Percentiles rank a stretch among this genome's conserved stretches.
phyloP scores from a whole-genome alignment of 23 tunicate genomes.

The Ciona savignyi region DNA sequence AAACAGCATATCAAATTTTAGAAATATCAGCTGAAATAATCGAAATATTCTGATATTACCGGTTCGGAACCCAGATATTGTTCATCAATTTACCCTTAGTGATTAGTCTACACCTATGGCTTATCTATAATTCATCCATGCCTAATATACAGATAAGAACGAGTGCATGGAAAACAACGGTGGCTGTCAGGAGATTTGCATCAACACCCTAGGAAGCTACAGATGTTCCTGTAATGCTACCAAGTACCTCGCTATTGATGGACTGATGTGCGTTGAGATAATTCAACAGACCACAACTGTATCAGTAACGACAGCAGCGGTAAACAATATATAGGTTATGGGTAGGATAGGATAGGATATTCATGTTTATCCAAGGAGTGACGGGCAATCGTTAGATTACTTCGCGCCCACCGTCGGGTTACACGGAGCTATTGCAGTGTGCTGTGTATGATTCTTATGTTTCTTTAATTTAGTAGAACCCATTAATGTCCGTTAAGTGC shows the following conservation, averaged over 20 bases:
- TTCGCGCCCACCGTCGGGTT: too few species aligned
- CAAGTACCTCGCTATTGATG: slow-evolving; percentile 23
- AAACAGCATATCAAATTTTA: too few species aligned
- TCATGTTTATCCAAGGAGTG: too few species aligned
- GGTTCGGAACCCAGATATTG: neutral
- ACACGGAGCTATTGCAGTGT: too few species aligned
- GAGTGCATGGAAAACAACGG: slow-evolving; percentile 60
- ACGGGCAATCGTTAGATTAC: too few species aligned
- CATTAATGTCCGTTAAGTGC: too few species aligned
- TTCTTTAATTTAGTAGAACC: too few species aligned
- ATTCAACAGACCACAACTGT: slow-evolving; percentile 9
- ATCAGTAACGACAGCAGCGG: neutral
- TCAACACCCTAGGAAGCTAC: slow-evolving; percentile 19
- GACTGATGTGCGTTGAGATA: slow-evolving; percentile 30
- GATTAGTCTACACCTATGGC: neutral
- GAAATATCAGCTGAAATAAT: too few species aligned
- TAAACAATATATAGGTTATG: neutral
- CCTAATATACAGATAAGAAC: slow-evolving; percentile 14
- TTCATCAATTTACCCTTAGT: neutral
- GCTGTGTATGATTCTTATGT: too few species aligned
- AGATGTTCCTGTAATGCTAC: slow-evolving; percentile 37
- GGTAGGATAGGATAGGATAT: too few species aligned
- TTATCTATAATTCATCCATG: neutral
- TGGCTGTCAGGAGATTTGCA: slow-evolving; percentile 53
- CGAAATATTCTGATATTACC: neutral